Base-by-base conservation (phyloP, 2,888 invertebrate genomes). In the Napeogenes sylphis region DNA sequence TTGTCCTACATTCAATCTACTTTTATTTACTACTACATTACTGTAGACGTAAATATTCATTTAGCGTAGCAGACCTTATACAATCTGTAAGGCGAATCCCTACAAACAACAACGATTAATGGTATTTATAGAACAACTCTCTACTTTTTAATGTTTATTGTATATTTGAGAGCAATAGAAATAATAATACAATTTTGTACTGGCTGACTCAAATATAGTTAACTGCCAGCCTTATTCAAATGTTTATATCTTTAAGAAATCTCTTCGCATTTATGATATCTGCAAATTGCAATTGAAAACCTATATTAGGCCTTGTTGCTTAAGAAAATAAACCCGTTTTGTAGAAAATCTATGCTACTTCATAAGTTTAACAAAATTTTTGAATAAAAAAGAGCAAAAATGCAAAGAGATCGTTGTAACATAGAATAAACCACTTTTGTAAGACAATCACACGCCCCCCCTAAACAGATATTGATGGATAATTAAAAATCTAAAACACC, bases 151-250 rank as follows among this genome's bases (percentile, higher is more conserved):
- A 84, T 82, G 81, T 83, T 82, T 82, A 83, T 82, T 76, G 71
- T 77, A 77, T 75, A 77, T 73, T 77, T 74, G 81, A 82, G 83
- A 83, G 81, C 80, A 73, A 77, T 79, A 63, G 76, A 78, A 82
- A 82, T 82, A 83, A 81, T 79, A 82, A 80, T 81, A 80, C 79
- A 79, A 79, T 57, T 84, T 84, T 84, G 81, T 83, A 84, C 81
- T 82, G 79, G 79, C 83, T 80, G 81, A 82, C 74, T 70, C 66
- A 73, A 71, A 69, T 71, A 71, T 12, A 56, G 10, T 32, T 54
- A 6, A 12, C 10, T 12, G 42, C 10, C 42, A 12, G 42, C 8
- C 42, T 12, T 1, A 38, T 8, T 38, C 38, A 10, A 8, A 12
- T 8, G 42, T 42, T 42, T 42, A 42, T 10, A 42, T 42, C 8